Base-by-base conservation (phyloP, 2,797 vertebrate genomes). In the Silurus aristotelis region DNA sequence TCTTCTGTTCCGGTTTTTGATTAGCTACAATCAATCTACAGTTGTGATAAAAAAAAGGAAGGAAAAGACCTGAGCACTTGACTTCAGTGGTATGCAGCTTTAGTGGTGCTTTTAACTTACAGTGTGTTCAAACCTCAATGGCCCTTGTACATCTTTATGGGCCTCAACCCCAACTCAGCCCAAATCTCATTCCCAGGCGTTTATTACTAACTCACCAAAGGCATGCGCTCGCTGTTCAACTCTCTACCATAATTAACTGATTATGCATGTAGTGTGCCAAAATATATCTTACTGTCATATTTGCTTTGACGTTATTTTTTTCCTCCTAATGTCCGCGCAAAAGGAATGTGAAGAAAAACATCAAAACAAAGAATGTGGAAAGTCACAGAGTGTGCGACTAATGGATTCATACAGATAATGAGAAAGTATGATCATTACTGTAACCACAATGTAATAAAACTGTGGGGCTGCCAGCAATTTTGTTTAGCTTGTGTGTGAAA, bases 361-460 rank as follows among this genome's bases (percentile, higher is more conserved):
- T 38, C 2, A 61, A 46, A 75, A 55, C 48, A 55, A 56, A 13
- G 15, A 38, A 71, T 58, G 52, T 15, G 66, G 52, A 68, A 70
- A 70, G 31, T 60, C 55, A 52, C 38, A 48, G 67, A 61, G 17
- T 48, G 77, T 60, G 60, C 71, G 67, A 85, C 56, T 14, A 72
- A 63, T 85, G 66, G 19, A 85, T 72, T 80, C 25, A 6, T 58
- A 27, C 43, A 73, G 68, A 73, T 63, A 58, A 80, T 64, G 58
- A 72, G 78, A 85, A 85, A 64, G 46, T 48, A 52, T 25, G 70
- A 73, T 38, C 77, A 25, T 80, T 64, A 72, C 76, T 66, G 46
- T 85, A 85, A 72, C 67, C 58, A 63, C 60, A n/a, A 13, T 81
- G 79, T 67, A 81, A 81, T 81, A 81, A 81, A 81, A 67, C 68